Conservation (phyloP, 2,888 invertebrate species). For the Metallyticus violacea region DNA sequence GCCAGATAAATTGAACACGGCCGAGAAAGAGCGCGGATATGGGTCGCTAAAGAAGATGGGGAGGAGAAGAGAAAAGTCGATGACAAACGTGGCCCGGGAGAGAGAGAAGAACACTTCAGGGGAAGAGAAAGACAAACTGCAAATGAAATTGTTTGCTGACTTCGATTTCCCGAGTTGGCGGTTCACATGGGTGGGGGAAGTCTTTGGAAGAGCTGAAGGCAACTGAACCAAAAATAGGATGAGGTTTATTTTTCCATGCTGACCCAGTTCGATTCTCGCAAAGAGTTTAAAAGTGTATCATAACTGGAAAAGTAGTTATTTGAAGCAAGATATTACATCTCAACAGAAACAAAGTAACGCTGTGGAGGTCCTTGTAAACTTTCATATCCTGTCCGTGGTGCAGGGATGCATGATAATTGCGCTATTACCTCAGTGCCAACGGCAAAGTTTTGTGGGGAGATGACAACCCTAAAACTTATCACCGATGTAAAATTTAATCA, state of each 20-base stretch:
- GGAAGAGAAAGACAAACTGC: neutral
- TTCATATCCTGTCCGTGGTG: neutral
- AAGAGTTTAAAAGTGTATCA: neutral
- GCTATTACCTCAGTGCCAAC: neutral
- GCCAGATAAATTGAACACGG: neutral
- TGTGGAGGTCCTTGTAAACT: too few species aligned
- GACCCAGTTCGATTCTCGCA: neutral
- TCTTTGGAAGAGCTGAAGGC: too few species aligned
- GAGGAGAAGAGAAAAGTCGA: neutral
- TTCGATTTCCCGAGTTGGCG: neutral
- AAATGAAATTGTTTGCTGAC: neutral
- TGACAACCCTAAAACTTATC: too few species aligned
- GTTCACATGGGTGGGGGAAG: too few species aligned
- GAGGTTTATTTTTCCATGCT: neutral
- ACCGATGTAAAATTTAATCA: too few species aligned
- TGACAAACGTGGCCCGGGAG: neutral
- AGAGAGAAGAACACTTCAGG: too few species aligned
- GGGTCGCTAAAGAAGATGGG: neutral
- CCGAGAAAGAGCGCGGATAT: neutral
- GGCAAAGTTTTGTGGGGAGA: too few species aligned
- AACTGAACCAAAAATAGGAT: neutral
- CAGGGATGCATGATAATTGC: neutral
- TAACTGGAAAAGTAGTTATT: neutral
- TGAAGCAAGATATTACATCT: neutral
- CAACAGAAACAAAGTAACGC: too few species aligned